Evolutionary conservation across 2,888 invertebrate species (phyloP), one percentile per base, ranked within the genome.

Genomic region (Tetramorium bicarinatum): DNA sequence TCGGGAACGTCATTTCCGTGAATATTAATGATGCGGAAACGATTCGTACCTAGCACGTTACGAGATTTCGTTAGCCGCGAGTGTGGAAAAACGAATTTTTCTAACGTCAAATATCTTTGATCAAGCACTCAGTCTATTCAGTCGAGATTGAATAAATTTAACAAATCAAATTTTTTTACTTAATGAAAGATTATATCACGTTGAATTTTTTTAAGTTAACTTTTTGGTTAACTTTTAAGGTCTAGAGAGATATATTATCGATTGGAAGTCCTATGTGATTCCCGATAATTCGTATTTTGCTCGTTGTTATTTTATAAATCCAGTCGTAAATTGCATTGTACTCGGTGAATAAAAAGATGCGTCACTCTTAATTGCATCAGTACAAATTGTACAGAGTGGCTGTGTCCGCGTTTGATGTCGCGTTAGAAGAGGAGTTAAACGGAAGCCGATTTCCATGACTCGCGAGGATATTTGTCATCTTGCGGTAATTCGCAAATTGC

Each of bases 391-490:
- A n/a, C 25, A 47, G 47, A 59, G 34, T 11, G 13, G 2, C 34
- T n/a, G 44, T 76, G 66, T 44, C 18, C 38, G 54, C 52, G n/a
- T 79, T 79, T 79, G 13, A 34, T 44, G 34, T 15, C 59, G 8
- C 59, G 71, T 29, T 71, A 71, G 47, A n/a, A 13, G 38, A 21
- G 9, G 18, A 69, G 56, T 47, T 71, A 59, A 79, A 44, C 71
- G 79, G 79, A 79, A 79, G 38, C 71, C 71, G 47, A 71, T 71
- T 54, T 47, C 59, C n/a, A 15, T 71, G 79, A 79, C 71, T 79
- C 56, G 79, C 34, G 38, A 79, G 71, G 71, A 79, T 79, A 71
- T 54, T 44, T 71, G 71, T 79, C 79, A 79, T 79, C 34, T 67
- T 59, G 79, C 71, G 71, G 59, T 59, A 79, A 79, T 71, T 59